Evolutionary conservation across 2,113 vertebrate genomes (phyloP).

Genomic region (Dromas ardeola): DNA sequence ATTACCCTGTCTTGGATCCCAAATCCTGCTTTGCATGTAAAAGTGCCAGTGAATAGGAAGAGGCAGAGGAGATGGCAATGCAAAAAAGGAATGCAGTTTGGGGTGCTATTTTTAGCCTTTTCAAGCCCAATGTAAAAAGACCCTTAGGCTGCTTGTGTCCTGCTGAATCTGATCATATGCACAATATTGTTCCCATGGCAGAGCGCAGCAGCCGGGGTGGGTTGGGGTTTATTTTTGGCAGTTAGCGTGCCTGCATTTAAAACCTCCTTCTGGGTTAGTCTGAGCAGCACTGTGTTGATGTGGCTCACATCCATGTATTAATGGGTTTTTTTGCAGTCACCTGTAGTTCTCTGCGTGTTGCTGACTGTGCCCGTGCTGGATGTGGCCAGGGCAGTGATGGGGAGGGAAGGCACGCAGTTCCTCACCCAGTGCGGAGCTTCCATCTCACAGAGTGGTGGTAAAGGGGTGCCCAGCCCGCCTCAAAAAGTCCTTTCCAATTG

Average conservation of each 20-base stretch:
- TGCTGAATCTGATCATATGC: constrained; percentile 16
- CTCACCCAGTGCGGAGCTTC: not conserved
- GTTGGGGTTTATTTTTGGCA: constrained; percentile 9
- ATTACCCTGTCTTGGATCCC: not conserved
- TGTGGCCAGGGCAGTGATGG: not conserved
- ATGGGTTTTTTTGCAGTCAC: not conserved
- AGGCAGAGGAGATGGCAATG: not conserved
- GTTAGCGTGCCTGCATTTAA: not conserved
- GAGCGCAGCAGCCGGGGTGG: not conserved
- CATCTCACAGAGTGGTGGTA: not conserved
- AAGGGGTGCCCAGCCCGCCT: not conserved
- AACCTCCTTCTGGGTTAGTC: not conserved
- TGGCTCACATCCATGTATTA: not conserved
- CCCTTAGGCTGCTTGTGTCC: constrained; percentile 41
- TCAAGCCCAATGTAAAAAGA: constrained; percentile 39
- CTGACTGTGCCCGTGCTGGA: not conserved
- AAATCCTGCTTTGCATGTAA: not conserved
- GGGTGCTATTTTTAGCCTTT: constrained; percentile 57
- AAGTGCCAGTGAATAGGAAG: not conserved
- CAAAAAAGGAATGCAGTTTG: not conserved
- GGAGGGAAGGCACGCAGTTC: not conserved
- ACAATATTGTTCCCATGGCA: not conserved
- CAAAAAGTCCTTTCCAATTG: not conserved
- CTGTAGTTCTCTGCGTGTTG: not conserved
- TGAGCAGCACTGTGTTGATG: not conserved